phyloP scores from a whole-genome alignment of 2,113 vertebrate species.

The Erpornis zantholeuca region DNA sequence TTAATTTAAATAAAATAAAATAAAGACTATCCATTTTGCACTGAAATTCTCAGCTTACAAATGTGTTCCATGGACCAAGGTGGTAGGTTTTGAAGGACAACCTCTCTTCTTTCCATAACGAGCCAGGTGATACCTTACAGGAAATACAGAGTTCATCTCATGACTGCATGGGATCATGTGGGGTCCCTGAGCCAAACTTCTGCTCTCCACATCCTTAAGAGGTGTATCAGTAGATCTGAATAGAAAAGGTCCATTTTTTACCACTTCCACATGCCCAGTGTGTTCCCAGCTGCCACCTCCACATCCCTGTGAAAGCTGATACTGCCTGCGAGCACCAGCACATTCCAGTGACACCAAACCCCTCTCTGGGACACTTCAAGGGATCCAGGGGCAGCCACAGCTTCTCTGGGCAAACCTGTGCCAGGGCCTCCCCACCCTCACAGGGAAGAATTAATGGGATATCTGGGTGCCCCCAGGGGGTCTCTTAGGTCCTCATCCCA shows the following conservation, averaged over 20 bases:
- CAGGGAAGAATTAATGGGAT: fast-evolving
- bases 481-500: not conserved
- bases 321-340: not conserved
- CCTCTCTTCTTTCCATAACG: not conserved
- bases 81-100: not conserved
- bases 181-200: not conserved
- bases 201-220: not conserved
- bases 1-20: not conserved
- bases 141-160: not conserved
- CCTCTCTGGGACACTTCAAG: not conserved
- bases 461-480: not conserved
- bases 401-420: not conserved
- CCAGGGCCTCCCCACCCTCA: fast-evolving
- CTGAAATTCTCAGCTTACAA: not conserved
- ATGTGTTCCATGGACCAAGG: not conserved
- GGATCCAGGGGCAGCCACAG: not conserved
- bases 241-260: not conserved
- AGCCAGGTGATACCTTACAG: fast-evolving
- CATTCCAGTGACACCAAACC: not conserved
- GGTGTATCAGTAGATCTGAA: not conserved
- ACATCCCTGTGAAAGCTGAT: not conserved
- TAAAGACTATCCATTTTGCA: not conserved
- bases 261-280: not conserved
- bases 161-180: not conserved
- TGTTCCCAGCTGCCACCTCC: not conserved